phyloP scores from a whole-genome alignment of 2,113 vertebrate species.

The Pimephales promelas region DNA sequence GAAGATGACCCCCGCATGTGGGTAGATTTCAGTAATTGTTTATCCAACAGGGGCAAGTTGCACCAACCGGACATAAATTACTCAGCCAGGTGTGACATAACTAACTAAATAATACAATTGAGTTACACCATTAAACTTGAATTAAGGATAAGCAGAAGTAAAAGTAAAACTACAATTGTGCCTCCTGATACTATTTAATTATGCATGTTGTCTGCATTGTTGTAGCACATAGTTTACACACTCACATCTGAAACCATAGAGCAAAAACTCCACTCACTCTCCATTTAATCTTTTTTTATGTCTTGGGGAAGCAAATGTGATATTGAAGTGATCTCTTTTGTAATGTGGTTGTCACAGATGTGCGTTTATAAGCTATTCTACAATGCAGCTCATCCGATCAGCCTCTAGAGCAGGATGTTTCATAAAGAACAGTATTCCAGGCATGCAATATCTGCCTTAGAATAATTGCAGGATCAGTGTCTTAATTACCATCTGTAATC shows the following conservation, averaged over 20 bases:
- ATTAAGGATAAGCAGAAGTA: neutral
- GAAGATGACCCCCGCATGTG: neutral
- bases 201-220: neutral
- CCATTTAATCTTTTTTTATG: neutral
- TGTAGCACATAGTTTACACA: no score
- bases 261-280: neutral
- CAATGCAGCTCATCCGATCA: neutral
- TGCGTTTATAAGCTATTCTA: constrained; percentile 4
- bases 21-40: neutral
- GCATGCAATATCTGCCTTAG: constrained; percentile 59
- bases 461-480: constrained; percentile 68
- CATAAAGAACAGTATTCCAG: constrained; percentile 52
- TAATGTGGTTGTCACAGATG: neutral
- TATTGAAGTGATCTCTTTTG: neutral
- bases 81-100: neutral
- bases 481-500: constrained; percentile 69
- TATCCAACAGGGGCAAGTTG: neutral
- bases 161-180: neutral
- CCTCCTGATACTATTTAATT: neutral
- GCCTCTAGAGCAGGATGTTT: neutral
- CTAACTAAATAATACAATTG: neutral
- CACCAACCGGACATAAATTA: neutral
- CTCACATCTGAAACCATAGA: neutral
- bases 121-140: neutral
- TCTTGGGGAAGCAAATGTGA: neutral